Conservation (phyloP, 2,797 vertebrate genomes). For the Spinibarbus caldwelli region DNA sequence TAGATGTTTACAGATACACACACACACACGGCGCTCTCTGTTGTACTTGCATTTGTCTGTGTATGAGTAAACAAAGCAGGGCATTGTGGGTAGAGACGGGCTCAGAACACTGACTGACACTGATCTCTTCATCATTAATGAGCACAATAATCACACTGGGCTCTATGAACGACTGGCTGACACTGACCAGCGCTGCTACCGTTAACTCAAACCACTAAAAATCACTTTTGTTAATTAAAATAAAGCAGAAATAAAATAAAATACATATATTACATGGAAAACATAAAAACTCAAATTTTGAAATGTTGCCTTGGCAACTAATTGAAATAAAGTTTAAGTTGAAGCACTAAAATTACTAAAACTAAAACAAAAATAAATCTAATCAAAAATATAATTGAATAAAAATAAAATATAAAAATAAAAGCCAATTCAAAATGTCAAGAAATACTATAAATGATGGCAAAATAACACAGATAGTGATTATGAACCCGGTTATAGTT, state of each 20-base stretch:
- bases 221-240: background rate
- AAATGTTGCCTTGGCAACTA: background rate
- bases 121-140: constrained; percentile 21
- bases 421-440: background rate
- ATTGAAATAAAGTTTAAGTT: background rate
- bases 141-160: constrained; percentile 3
- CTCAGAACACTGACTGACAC: constrained; percentile 34
- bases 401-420: background rate
- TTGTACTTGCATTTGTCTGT: constrained; percentile 34
- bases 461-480: too few relatives aligned
- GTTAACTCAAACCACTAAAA: too few relatives aligned
- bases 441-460: background rate
- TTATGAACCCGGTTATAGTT: too few relatives aligned
- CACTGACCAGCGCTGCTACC: background rate
- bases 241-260: background rate
- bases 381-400: too few relatives aligned
- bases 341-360: background rate
- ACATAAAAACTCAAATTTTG: too few relatives aligned
- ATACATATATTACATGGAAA: background rate
- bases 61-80: constrained; percentile 20
- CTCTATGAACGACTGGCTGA: background rate
- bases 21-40: background rate
- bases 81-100: constrained; percentile 27
- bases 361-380: background rate
- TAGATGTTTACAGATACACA: background rate